Evolutionary conservation across 2,797 vertebrate species (phyloP).

Genomic region (Chelmon rostratus): DNA sequence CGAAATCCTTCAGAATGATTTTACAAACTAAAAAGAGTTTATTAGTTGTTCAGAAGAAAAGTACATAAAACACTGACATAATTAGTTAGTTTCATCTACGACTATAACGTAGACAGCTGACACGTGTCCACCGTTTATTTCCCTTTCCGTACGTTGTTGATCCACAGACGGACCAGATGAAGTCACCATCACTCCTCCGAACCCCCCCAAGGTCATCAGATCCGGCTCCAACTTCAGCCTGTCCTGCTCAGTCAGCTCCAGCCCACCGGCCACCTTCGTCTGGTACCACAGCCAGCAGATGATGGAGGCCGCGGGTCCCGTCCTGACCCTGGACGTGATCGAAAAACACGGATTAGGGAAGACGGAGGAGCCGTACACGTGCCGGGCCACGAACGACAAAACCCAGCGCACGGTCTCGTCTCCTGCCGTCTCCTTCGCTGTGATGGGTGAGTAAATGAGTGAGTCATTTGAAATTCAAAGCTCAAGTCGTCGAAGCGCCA

Average conservation of each 20-base stretch:
- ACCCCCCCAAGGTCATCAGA: accelerated
- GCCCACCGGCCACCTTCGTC: conserved; percentile 59
- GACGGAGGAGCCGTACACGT: conserved; percentile 46
- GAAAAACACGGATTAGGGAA: accelerated
- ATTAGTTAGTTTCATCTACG: too few species aligned
- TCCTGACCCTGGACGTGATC: conserved; percentile 40
- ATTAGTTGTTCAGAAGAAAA: neutral
- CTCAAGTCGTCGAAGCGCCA: too few species aligned
- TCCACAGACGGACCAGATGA: conserved; percentile 80
- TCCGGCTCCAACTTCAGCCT: conserved; percentile 66
- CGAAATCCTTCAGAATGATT: neutral
- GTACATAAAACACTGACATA: too few species aligned
- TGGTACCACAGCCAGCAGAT: conserved; percentile 43
- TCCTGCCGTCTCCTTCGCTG: neutral
- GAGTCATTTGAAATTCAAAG: too few species aligned
- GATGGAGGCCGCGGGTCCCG: accelerated
- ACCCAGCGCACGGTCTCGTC: conserved; percentile 28
- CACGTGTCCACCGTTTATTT: too few species aligned
- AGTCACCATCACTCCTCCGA: neutral
- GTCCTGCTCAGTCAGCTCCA: conserved; percentile 61
- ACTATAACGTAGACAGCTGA: too few species aligned
- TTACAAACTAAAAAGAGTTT: neutral
- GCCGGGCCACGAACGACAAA: conserved; percentile 71
- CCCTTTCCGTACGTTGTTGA: neutral
- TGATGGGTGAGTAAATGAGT: conserved; percentile 75